Evolutionary conservation across 2,888 invertebrate genomes (phyloP), one percentile per base, ranked within the genome.

Genomic region (Eupithecia vulgata): DNA sequence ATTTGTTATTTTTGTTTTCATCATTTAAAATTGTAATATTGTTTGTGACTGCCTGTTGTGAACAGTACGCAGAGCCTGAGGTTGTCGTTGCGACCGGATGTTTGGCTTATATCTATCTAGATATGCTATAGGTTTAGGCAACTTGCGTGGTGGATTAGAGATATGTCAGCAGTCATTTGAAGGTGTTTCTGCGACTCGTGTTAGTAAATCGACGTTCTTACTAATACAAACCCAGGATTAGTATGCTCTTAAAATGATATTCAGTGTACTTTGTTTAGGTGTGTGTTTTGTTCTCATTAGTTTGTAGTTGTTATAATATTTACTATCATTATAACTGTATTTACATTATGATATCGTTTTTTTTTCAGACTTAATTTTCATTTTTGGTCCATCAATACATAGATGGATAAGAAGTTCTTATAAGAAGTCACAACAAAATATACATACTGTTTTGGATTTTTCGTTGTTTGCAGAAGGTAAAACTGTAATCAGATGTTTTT

Each of bases 1-100:
- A 88, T 88, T 89, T 89, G 88, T 90, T 88, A 89, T 87, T 91
- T 88, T 92, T 90, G 84, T 90, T 91, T 86, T 79, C 82, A 82
- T 13, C 34, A 48, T 52, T 67, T 67, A 6, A 67, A 68, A 25
- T 57, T 59, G 59, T 52, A 81, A 77, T 80, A 78, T 81, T 77
- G 76, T 76, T 80, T 76, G 76, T 81, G 78, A 78, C 80, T 83
- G 81, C 79, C 30, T 61, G 82, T 80, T 71, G 59, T 59, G 80
- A 81, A 74, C 73, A 76, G 79, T n/a, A 48, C 48, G 72, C 79
- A 80, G 81, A 83, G 79, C 78, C 7, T 34, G 84, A 57, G 25
- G 79, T 83, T 81, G 73, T 78, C 80, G 80, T 81, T 83, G 83
- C 80, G 81, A 84, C 79, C 80, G 82, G 84, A 84, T 84, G 86